Base-by-base conservation (phyloP, 2,888 invertebrate species). In the Anaspis maculata region DNA sequence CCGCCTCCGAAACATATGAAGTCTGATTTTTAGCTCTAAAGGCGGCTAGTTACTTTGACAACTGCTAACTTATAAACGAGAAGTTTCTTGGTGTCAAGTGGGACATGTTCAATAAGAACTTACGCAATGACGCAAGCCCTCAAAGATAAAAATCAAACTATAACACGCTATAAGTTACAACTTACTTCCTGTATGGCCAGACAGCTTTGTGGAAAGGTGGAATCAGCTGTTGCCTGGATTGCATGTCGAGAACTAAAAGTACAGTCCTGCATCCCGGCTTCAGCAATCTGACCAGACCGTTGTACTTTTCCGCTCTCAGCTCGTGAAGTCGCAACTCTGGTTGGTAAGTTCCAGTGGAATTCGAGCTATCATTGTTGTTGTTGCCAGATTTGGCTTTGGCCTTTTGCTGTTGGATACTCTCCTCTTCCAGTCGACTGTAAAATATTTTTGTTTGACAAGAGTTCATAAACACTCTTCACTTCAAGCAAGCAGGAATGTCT, bases 251-350 rank as follows among this genome's bases (percentile, higher is more conserved):
- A 31, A 98, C 70, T 27, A 98, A 65, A 23, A 96, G 78, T 39
- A 98, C 79, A 0, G 96, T 95, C 2, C 96, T 76, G 62, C 95
- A 94, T 0, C 97, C 97, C 0, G 96, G 95, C 63, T 94, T 94
- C 40, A 94, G 69, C 34, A 95, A 68, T 27, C 92, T 76, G 28
- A 98, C 86, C 48, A 98, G 74, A 33, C 92, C 94, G 59, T 94
- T 91, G 62, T 94, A 97, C 37, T 94, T 94, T 68, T 96, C 95
- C 2, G 88, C 87, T 26, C 94, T 72, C 32, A 98, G 69, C 62
- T 97, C 96, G 61, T 96, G 94, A 30, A 98, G 70, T 43, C 81
- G 74, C 42, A 91, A 68, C 61, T 89, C 87, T 0, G 85, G 77
- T 25, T 64, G 64, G 45, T 64, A 64, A n/a, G 22, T 49, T 1